A percentile compares a stretch with the other conserved stretches of the same genome.
Conservation (phyloP, 2,888 invertebrate species). For the Cephonodes hylas region DNA sequence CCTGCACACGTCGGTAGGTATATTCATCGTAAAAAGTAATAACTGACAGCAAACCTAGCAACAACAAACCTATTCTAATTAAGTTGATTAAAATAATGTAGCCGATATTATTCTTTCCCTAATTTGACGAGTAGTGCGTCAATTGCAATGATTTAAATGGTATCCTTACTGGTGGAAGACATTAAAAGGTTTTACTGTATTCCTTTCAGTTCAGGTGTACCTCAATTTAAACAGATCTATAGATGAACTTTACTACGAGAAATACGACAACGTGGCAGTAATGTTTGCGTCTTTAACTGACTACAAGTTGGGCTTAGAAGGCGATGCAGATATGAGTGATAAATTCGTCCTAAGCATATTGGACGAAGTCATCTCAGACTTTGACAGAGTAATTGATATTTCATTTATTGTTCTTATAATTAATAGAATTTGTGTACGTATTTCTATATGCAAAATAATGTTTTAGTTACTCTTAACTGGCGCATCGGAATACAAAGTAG, state of each 20-base stretch:
- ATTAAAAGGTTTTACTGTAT: background rate
- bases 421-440: background rate
- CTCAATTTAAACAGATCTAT: slow-evolving; percentile 85
- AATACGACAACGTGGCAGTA: slow-evolving; percentile 93
- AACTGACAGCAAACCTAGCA: too few species aligned
- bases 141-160: too few species aligned
- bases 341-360: slow-evolving; percentile 86
- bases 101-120: too few species aligned
- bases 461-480: slow-evolving; percentile 51
- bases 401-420: background rate
- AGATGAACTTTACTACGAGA: slow-evolving; percentile 92
- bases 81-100: too few species aligned
- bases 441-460: background rate
- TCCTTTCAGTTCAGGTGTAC: slow-evolving; percentile 86
- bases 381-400: slow-evolving; percentile 87
- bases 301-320: slow-evolving; percentile 85
- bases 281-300: slow-evolving; percentile 98
- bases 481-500: slow-evolving; percentile 85
- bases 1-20: slow-evolving; percentile 93
- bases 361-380: slow-evolving; percentile 95
- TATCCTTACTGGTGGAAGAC: too few species aligned
- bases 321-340: slow-evolving; percentile 84
- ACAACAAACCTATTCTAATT: too few species aligned
- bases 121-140: too few species aligned
- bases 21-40: background rate